Evolutionary conservation across 2,888 invertebrate species (phyloP).

Genomic region (Drosophila mimica): DNA sequence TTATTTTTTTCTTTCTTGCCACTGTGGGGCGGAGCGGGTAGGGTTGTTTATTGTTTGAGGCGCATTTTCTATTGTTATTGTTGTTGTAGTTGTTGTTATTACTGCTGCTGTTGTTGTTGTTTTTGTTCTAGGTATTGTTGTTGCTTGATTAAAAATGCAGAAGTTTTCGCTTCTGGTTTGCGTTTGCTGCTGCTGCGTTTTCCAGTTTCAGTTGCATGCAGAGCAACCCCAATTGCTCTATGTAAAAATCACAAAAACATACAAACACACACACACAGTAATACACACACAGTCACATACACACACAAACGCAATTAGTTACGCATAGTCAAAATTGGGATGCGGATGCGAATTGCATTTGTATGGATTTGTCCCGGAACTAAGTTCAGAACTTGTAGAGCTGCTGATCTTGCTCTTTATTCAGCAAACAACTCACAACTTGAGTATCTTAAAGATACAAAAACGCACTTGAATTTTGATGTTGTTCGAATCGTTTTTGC

Average conservation of each 20-base stretch:
- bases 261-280: constrained; percentile 26
- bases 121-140: constrained; percentile 53
- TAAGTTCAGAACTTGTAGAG: constrained; percentile 29
- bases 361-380: constrained; percentile 43
- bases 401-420: background rate
- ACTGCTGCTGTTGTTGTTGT: constrained; percentile 27
- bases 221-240: constrained; percentile 51
- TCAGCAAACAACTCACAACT: background rate
- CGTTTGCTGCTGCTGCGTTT: constrained; percentile 36
- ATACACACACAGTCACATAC: constrained; percentile 4
- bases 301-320: constrained; percentile 3
- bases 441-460: constrained; percentile 40
- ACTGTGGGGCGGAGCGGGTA: constrained; percentile 45
- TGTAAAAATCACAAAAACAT: constrained; percentile 20
- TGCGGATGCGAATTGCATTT: constrained; percentile 42
- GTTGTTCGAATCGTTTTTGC: background rate
- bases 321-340: constrained; percentile 26
- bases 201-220: constrained; percentile 51
- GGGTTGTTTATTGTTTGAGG: constrained; percentile 61
- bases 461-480: background rate
- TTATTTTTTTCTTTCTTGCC: background rate
- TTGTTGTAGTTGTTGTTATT: constrained; percentile 24
- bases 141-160: constrained; percentile 74
- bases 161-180: constrained; percentile 29
- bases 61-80: constrained; percentile 28